phyloP scores from a whole-genome alignment of 2,888 invertebrate genomes.

The Nasonia oneida region DNA sequence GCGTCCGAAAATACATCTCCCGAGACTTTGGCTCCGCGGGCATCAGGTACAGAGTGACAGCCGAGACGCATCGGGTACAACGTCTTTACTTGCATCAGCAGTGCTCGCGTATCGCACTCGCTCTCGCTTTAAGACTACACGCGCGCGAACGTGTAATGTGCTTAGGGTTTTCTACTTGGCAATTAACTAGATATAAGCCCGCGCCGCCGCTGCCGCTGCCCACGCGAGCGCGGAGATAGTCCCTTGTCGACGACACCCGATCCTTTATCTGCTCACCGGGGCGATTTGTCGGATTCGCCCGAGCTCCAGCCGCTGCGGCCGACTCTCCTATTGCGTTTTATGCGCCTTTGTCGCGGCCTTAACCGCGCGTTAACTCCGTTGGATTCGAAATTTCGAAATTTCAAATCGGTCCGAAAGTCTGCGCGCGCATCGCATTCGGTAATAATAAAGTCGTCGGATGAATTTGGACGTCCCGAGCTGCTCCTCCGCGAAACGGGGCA shows the following conservation, averaged over 20 bases:
- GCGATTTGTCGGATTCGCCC: constrained; percentile 7
- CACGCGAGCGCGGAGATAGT: not conserved
- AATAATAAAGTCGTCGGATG: not conserved
- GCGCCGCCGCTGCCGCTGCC: not conserved
- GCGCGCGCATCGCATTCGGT: not conserved
- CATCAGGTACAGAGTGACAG: not conserved
- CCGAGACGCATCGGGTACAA: constrained; percentile 10
- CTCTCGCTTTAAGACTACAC: not conserved
- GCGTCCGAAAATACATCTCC: no score
- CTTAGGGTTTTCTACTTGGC: constrained; percentile 76
- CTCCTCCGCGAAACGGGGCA: no score
- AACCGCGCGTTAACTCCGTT: no score
- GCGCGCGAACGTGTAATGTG: constrained; percentile 53
- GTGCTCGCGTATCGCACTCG: not conserved
- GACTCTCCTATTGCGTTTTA: no score
- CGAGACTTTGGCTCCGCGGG: no score
- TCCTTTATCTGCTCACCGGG: constrained; percentile 32
- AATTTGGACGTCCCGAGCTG: not conserved
- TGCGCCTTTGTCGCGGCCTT: no score
- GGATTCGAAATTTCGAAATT: no score
- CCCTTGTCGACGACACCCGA: constrained; percentile 27
- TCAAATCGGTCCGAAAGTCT: no score
- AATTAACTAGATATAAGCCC: constrained; percentile 69
- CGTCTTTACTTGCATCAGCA: constrained; percentile 22
- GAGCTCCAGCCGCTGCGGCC: not conserved